A percentile compares a stretch with the other conserved stretches of the same genome.
Evolutionary conservation across 37 sponge, comb jelly and placozoan genomes (phyloP).

Genomic region (Haliclona indistincta): DNA sequence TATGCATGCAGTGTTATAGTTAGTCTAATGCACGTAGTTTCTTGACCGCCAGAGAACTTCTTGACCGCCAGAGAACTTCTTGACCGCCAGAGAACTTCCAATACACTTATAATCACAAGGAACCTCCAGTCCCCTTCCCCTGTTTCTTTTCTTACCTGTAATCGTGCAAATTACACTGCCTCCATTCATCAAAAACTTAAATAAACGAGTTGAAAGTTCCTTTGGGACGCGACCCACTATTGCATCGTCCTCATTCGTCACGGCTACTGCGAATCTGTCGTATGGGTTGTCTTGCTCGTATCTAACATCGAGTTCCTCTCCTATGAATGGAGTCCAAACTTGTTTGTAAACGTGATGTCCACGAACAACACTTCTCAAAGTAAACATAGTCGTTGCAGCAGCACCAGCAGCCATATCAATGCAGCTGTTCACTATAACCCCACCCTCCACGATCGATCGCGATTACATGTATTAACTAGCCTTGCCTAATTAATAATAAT

Average conservation of each 20-base stretch:
- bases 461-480: too few species aligned
- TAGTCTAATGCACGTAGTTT: too few species aligned
- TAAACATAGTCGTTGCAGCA: too few species aligned
- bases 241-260: slow-evolving; percentile 4
- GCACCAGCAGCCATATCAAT: too few species aligned
- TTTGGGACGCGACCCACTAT: slow-evolving; percentile 29
- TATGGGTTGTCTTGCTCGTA: neutral
- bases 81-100: too few species aligned
- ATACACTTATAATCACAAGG: neutral
- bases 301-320: neutral
- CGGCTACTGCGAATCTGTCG: slow-evolving; percentile 4
- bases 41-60: too few species aligned
- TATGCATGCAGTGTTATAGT: too few species aligned
- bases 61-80: too few species aligned
- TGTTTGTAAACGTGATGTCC: slow-evolving; percentile 6
- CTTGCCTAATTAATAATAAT: too few species aligned
- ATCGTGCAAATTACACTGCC: slow-evolving; percentile 9
- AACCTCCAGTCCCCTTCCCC: neutral
- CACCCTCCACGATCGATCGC: too few species aligned
- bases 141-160: slow-evolving; percentile 4
- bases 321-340: slow-evolving; percentile 5
- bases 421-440: too few species aligned
- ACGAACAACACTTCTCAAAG: neutral
- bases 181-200: slow-evolving; percentile 7
- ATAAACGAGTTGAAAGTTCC: slow-evolving; percentile 12